phyloP scores from a whole-genome alignment of 2,888 invertebrate species.

The Torymus auratus region DNA sequence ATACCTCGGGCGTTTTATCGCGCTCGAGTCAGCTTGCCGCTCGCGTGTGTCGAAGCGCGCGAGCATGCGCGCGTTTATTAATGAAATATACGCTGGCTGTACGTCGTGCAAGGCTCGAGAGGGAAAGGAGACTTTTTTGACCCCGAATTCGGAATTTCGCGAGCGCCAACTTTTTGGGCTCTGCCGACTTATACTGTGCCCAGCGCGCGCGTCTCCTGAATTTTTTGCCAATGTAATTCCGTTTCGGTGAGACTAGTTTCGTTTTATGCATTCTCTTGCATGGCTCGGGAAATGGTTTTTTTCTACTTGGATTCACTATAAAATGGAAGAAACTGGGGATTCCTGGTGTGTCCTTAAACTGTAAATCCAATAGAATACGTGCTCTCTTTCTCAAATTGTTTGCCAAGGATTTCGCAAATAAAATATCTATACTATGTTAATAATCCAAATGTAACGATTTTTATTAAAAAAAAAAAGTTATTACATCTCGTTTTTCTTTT shows the following conservation, averaged over 20 bases:
- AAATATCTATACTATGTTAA: too few species aligned
- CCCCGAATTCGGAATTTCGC: conserved; percentile 31
- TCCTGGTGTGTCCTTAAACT: too few species aligned
- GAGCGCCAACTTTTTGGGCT: neutral
- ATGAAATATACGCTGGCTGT: conserved; percentile 30
- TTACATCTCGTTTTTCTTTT: too few species aligned
- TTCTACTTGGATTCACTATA: too few species aligned
- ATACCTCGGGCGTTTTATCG: conserved; percentile 15
- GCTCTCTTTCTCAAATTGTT: too few species aligned
- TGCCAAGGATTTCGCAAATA: too few species aligned
- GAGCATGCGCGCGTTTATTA: conserved; percentile 30
- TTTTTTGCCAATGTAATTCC: conserved; percentile 39
- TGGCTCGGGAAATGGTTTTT: neutral
- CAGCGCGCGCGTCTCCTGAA: conserved; percentile 18
- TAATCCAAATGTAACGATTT: too few species aligned
- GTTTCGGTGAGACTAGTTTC: neutral
- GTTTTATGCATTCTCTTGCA: conserved; percentile 14
- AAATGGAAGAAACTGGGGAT: too few species aligned
- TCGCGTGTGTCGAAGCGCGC: neutral
- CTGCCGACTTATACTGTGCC: neutral
- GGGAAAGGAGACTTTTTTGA: conserved; percentile 14
- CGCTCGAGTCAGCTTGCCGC: neutral
- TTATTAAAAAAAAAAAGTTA: too few species aligned
- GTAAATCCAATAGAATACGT: too few species aligned
- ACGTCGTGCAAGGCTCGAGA: neutral